Evolutionary conservation across 2,797 vertebrate species (phyloP).

Genomic region (Characodon lateralis): DNA sequence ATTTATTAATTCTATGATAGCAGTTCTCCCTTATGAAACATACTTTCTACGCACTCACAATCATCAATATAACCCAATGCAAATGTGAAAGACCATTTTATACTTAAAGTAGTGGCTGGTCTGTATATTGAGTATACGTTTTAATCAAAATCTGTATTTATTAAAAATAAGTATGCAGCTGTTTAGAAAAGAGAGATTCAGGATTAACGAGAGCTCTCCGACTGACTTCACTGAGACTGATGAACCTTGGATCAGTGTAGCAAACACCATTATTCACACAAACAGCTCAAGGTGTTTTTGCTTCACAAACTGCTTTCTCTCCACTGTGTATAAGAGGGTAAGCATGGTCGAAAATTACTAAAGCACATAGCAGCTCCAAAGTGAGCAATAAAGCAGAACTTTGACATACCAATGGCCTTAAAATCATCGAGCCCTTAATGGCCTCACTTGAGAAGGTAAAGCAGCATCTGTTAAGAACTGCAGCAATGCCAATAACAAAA

Average conservation of each 20-base stretch:
- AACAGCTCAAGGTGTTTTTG: constrained; percentile 38
- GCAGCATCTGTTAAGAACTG: constrained; percentile 49
- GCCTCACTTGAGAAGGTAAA: constrained; percentile 43
- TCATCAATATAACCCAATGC: too few relatives aligned
- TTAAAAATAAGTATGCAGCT: not conserved
- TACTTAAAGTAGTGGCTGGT: not conserved
- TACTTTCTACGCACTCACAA: not conserved
- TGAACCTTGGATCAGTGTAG: constrained; percentile 17
- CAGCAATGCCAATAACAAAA: constrained; percentile 26
- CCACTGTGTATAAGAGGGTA: not conserved
- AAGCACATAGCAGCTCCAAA: constrained; percentile 32
- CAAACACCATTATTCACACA: constrained; percentile 42
- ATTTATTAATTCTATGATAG: not conserved
- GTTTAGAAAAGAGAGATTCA: not conserved
- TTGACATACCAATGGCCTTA: constrained; percentile 40
- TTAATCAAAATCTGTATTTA: not conserved
- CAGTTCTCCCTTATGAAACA: not conserved
- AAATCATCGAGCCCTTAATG: constrained; percentile 58
- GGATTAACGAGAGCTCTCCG: constrained; percentile 1
- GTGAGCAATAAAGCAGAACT: constrained; percentile 49
- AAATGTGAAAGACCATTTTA: not conserved
- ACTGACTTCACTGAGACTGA: constrained; percentile 10
- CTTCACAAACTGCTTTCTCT: constrained; percentile 16
- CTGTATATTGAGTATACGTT: not conserved
- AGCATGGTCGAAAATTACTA: constrained; percentile 28